Evolutionary conservation across 2,888 invertebrate genomes (phyloP).

Genomic region (Acronicta leporina): DNA sequence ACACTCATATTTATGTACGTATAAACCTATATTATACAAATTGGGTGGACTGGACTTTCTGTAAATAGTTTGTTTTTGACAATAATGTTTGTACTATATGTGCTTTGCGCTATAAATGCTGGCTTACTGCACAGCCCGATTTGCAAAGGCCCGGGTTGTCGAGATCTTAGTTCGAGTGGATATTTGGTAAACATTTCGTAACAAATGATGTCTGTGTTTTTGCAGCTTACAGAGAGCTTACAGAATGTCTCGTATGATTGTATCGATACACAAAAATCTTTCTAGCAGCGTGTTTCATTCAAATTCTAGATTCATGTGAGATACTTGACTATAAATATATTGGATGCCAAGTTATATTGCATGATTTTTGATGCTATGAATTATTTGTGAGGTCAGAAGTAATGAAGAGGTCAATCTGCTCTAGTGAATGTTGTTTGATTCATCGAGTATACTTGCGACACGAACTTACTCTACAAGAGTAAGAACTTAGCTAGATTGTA

Average conservation of each 20-base stretch:
- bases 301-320: neutral
- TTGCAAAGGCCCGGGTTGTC: slow-evolving; percentile 29
- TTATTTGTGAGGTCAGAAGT: no score
- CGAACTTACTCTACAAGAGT: no score
- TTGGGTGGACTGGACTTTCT: slow-evolving; percentile 14
- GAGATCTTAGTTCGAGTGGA: slow-evolving; percentile 1
- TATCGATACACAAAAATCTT: neutral
- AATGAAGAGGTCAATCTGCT: no score
- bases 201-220: slow-evolving; percentile 2
- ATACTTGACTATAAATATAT: no score
- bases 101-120: slow-evolving; percentile 11
- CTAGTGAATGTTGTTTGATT: no score
- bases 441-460: no score
- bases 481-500: no score
- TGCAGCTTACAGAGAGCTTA: neutral
- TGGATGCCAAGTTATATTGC: no score
- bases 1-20: no score
- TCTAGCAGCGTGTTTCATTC: neutral
- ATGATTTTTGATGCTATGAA: no score
- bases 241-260: neutral
- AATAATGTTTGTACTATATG: neutral
- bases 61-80: neutral
- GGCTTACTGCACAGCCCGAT: slow-evolving; percentile 10
- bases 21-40: no score
- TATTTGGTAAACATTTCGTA: slow-evolving; percentile 17